Evolutionary conservation across 2,797 vertebrate species (phyloP).

Genomic region (Mormyrus hasselquistii): DNA sequence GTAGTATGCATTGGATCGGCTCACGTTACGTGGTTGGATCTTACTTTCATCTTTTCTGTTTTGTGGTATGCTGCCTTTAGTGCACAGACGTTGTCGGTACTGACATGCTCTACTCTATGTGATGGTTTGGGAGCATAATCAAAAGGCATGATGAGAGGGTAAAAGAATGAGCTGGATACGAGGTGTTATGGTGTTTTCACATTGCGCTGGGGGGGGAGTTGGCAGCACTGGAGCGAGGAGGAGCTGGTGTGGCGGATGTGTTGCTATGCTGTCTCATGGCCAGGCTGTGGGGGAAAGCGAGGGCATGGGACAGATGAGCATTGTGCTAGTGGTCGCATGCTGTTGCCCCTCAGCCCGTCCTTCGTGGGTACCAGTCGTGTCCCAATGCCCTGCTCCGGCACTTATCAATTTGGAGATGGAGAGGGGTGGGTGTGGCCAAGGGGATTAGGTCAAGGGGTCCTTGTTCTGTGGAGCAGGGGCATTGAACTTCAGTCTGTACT

Average conservation of each 20-base stretch:
- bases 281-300: background rate
- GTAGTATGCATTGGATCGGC: background rate
- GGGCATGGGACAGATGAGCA: slow-evolving; percentile 9
- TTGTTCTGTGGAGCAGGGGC: background rate
- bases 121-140: background rate
- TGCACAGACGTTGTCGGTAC: background rate
- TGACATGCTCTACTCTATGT: background rate
- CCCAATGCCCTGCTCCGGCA: background rate
- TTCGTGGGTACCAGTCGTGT: background rate
- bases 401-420: background rate
- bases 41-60: background rate
- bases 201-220: background rate
- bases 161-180: background rate
- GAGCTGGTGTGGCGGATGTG: slow-evolving; percentile 7
- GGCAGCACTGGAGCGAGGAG: background rate
- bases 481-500: background rate
- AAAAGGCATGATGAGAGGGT: background rate
- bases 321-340: background rate
- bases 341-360: background rate
- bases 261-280: background rate
- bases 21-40: background rate
- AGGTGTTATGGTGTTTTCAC: background rate
- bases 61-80: background rate
- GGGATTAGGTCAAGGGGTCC: background rate
- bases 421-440: background rate